Percentiles rank a stretch among this genome's conserved stretches.
These are phyloP conservation scores for Tetragonula clypearis DNA, from an alignment of 1,140 invertebrate genomes.

Conservation along the genomic window DNA sequence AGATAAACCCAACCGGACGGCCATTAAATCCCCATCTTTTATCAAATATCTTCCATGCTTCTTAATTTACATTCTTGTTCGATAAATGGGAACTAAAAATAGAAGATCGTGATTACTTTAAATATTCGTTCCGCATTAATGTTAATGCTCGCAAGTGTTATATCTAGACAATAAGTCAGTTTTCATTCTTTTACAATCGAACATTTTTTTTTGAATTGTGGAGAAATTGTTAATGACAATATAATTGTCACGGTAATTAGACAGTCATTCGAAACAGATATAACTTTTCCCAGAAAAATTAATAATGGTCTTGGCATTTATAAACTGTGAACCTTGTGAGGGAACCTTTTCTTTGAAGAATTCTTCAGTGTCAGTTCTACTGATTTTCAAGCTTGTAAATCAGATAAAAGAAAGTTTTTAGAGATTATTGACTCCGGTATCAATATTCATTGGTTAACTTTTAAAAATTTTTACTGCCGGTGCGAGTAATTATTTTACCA, in stretches of 20 bases:
- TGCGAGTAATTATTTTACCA: not conserved
- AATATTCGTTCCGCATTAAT: not conserved
- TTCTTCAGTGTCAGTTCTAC: too few species aligned
- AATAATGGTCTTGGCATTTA: too few species aligned
- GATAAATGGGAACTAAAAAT: not conserved
- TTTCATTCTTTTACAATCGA: not conserved
- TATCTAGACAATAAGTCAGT: not conserved
- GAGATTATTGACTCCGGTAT: too few species aligned
- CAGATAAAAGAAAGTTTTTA: too few species aligned
- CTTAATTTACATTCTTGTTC: not conserved
- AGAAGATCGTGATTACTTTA: not conserved
- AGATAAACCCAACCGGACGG: not conserved
- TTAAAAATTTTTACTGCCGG: too few species aligned
- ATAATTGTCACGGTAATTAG: too few species aligned
- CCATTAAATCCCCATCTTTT: not conserved
- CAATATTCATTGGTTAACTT: too few species aligned
- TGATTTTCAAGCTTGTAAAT: too few species aligned
- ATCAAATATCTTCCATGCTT: not conserved
- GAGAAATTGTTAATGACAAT: not conserved
- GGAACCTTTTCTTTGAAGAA: too few species aligned
- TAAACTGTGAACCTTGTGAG: too few species aligned
- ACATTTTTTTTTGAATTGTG: not conserved
- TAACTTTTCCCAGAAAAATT: too few species aligned
- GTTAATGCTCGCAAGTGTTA: not conserved
- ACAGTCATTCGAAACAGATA: too few species aligned